A percentile compares a stretch with the other conserved stretches of the same genome.
phyloP scores from a whole-genome alignment of 2,797 vertebrate species.

The Sebastes taczanowskii region DNA sequence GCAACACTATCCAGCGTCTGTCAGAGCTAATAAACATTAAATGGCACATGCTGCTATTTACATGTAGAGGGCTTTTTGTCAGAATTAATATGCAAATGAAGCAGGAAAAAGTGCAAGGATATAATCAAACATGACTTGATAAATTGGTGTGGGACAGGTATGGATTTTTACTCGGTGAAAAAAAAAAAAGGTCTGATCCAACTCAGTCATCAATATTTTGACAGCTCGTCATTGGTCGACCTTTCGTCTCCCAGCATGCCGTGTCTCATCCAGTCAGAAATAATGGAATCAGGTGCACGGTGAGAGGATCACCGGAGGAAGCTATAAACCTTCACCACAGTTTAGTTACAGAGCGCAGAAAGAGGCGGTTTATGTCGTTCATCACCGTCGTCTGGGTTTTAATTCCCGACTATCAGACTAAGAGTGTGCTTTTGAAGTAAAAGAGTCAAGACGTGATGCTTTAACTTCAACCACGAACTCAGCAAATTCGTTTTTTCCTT shows the following conservation, averaged over 20 bases:
- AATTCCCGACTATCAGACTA: conserved; percentile 9
- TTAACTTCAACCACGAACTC: neutral
- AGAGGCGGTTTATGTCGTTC: conserved; percentile 9
- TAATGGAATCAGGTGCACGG: conserved; percentile 42
- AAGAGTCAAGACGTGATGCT: neutral
- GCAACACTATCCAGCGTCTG: conserved; percentile 12
- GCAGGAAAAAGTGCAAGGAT: neutral
- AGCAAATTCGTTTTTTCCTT: conserved; percentile 3
- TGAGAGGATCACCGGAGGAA: neutral
- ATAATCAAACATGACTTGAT: conserved; percentile 65
- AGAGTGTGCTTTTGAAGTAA: neutral
- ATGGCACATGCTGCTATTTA: conserved; percentile 27
- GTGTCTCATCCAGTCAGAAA: conserved; percentile 56
- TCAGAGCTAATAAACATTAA: conserved; percentile 24
- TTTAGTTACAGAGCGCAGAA: neutral
- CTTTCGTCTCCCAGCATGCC: conserved; percentile 45
- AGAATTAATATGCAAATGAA: conserved; percentile 40
- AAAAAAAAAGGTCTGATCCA: conserved; percentile 32
- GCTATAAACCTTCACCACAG: neutral
- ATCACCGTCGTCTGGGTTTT: conserved; percentile 5
- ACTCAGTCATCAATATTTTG: conserved; percentile 72
- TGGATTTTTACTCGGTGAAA: conserved; percentile 51
- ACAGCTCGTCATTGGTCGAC: conserved; percentile 63
- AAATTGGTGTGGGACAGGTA: conserved; percentile 46
- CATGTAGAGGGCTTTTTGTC: conserved; percentile 4